These are phyloP conservation scores for Dynastes maya DNA, from an alignment of 2,888 invertebrate species.

Conservation along the genomic window DNA sequence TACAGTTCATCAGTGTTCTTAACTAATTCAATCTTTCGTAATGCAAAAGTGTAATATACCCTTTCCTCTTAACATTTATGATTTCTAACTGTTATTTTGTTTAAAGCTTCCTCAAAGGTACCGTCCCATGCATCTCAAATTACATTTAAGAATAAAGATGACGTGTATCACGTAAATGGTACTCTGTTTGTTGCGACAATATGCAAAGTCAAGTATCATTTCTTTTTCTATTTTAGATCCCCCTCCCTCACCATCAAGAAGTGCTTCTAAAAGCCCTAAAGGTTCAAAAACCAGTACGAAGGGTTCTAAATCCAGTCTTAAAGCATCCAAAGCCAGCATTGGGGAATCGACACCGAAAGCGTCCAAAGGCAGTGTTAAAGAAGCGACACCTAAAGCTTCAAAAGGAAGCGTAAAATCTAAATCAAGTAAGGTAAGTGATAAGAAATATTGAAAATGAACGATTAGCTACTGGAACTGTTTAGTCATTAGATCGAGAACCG, in stretches of 20 bases:
- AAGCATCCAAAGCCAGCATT: slow-evolving; percentile 13
- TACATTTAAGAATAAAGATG: slow-evolving; percentile 29
- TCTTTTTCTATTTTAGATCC: not conserved
- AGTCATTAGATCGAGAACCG: not conserved
- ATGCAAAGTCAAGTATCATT: not conserved
- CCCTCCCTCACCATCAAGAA: not conserved
- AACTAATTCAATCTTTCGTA: slow-evolving; percentile 8
- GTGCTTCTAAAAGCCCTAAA: not conserved
- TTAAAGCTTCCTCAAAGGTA: slow-evolving; percentile 24
- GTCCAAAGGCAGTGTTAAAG: not conserved
- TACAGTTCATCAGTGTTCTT: slow-evolving; percentile 12
- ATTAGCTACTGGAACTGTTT: not conserved
- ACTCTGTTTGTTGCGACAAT: not conserved
- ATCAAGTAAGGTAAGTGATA: not conserved
- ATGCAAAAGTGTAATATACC: slow-evolving; percentile 24
- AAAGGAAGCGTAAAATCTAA: slow-evolving; percentile 3
- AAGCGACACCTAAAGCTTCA: not conserved
- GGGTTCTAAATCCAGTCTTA: slow-evolving; percentile 22
- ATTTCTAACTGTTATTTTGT: not conserved
- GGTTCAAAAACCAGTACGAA: not conserved
- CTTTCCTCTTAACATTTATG: not conserved
- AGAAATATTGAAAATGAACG: not conserved
- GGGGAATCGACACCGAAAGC: not conserved
- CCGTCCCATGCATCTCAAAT: slow-evolving; percentile 28
- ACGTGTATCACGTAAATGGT: slow-evolving; percentile 37